Conservation (phyloP, 2,888 invertebrate species). For the Mimas tiliae region DNA sequence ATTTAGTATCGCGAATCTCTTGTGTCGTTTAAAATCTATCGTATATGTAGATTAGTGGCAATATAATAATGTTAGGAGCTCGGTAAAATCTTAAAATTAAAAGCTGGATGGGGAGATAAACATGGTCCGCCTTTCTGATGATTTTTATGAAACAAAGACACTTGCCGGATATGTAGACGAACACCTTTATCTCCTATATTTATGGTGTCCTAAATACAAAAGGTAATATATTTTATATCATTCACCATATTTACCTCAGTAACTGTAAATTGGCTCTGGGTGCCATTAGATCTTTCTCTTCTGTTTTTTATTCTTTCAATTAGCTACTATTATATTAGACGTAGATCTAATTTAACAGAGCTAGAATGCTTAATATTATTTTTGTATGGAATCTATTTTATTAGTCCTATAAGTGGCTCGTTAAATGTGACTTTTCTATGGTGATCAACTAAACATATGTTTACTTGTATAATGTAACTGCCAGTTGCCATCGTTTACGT, state of each 20-base stretch:
- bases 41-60: neutral
- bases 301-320: conserved; percentile 16
- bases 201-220: conserved; percentile 31
- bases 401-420: conserved; percentile 30
- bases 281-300: conserved; percentile 31
- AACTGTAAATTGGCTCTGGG: conserved; percentile 28
- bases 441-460: conserved; percentile 17
- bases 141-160: conserved; percentile 16
- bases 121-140: neutral
- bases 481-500: neutral
- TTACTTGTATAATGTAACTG: neutral
- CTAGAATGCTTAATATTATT: conserved; percentile 22
- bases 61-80: neutral
- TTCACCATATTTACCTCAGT: conserved; percentile 36
- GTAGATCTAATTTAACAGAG: conserved; percentile 20
- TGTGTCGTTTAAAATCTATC: neutral
- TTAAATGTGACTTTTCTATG: conserved; percentile 33
- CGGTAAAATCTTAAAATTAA: neutral
- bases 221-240: conserved; percentile 34
- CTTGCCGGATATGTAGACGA: neutral
- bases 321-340: conserved; percentile 11
- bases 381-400: conserved; percentile 18
- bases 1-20: conserved; percentile 8
- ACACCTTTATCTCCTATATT: conserved; percentile 3
- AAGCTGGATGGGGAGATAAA: neutral